phyloP scores from a whole-genome alignment of 2,888 invertebrate species.

The Meloe dianella region DNA sequence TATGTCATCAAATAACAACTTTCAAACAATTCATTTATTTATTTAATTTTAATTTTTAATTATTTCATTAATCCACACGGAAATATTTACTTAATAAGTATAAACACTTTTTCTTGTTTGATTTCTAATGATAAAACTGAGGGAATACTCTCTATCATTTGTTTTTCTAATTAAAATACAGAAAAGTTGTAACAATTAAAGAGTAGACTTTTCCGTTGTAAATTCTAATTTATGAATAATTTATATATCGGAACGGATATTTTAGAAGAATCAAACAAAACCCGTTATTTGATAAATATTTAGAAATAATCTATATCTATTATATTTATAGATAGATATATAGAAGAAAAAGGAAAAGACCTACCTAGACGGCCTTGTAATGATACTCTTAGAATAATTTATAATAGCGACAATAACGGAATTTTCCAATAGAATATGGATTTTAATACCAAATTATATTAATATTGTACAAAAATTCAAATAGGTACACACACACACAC shows the following conservation, averaged over 20 bases:
- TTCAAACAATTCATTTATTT: conserved; percentile 5
- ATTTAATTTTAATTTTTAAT: too few species aligned
- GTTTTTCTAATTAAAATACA: too few species aligned
- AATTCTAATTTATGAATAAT: not conserved
- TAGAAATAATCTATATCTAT: conserved; percentile 27
- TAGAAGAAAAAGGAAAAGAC: conserved; percentile 22
- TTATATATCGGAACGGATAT: not conserved
- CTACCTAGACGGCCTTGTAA: conserved; percentile 27
- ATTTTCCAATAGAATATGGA: conserved; percentile 1
- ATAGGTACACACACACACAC: too few species aligned
- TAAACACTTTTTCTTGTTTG: too few species aligned
- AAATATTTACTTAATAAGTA: too few species aligned
- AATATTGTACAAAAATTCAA: not conserved
- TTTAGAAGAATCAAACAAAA: not conserved
- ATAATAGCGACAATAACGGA: not conserved
- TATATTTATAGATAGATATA: conserved; percentile 19
- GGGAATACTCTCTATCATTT: not conserved
- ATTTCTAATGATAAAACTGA: too few species aligned
- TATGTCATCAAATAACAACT: not conserved
- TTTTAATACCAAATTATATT: not conserved
- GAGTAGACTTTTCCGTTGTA: too few species aligned
- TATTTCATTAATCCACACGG: not conserved
- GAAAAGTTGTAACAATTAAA: too few species aligned
- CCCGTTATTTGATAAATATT: conserved; percentile 11
- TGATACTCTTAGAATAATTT: conserved; percentile 12